Conservation (phyloP, 2,113 vertebrate species). For the Ophiodon elongatus region DNA sequence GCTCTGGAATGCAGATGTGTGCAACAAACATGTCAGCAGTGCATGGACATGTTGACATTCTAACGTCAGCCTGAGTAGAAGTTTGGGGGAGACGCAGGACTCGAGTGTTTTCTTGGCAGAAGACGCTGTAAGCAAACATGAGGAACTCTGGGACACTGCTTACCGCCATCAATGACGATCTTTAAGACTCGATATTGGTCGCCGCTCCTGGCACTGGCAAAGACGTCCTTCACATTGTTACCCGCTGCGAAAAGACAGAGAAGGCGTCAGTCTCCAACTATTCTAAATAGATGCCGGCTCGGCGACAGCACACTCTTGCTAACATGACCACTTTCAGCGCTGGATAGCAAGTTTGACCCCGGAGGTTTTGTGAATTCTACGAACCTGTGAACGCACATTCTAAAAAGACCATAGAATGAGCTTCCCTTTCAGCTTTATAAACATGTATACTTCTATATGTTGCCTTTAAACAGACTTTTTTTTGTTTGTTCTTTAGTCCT, state of each 20-base stretch:
- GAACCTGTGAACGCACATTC: constrained; percentile 3
- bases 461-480: background rate
- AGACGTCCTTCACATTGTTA: constrained; percentile 90
- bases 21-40: constrained; percentile 17
- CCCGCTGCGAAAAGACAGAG: constrained; percentile 83
- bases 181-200: constrained; percentile 91
- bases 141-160: constrained; percentile 44
- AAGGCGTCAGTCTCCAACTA: background rate
- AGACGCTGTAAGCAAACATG: constrained; percentile 3
- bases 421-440: background rate
- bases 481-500: background rate
- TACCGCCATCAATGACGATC: constrained; percentile 94
- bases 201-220: constrained; percentile 92
- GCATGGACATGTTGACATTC: background rate
- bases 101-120: constrained; percentile 19
- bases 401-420: background rate
- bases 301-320: background rate
- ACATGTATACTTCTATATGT: background rate
- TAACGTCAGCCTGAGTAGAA: background rate
- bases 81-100: background rate
- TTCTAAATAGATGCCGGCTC: constrained; percentile 9
- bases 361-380: background rate
- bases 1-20: constrained; percentile 84
- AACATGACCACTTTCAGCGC: background rate
- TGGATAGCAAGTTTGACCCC: background rate